Evolutionary conservation across 1,140 invertebrate species (phyloP).

Genomic region (Drosophila azteca): DNA sequence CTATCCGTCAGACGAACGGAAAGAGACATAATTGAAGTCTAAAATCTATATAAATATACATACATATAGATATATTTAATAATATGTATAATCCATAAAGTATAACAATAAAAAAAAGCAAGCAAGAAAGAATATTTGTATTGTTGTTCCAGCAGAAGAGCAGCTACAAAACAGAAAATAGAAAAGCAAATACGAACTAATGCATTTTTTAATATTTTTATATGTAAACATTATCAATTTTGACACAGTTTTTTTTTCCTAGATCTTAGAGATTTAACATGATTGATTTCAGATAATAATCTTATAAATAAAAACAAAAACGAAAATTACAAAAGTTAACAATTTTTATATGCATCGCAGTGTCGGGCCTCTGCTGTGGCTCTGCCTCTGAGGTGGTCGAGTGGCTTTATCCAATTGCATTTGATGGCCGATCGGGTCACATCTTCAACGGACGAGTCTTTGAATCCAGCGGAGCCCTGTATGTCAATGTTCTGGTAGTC

Average conservation of each 20-base stretch:
- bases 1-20: slow-evolving; percentile 9
- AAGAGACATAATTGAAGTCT: slow-evolving; percentile 48
- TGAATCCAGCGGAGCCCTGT: slow-evolving; percentile 85
- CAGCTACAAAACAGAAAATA: slow-evolving; percentile 47
- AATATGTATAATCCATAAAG: slow-evolving; percentile 70
- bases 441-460: slow-evolving; percentile 85
- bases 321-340: slow-evolving; percentile 43
- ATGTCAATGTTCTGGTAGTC: slow-evolving; percentile 85
- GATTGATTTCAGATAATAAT: slow-evolving; percentile 83
- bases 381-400: slow-evolving; percentile 7
- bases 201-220: slow-evolving; percentile 83
- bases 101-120: slow-evolving; percentile 58
- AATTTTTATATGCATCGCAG: slow-evolving; percentile 13
- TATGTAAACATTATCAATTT: slow-evolving; percentile 84
- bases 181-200: slow-evolving; percentile 72
- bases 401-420: slow-evolving; percentile 85
- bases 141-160: slow-evolving; percentile 56
- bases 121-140: slow-evolving; percentile 62
- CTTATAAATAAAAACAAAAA: slow-evolving; percentile 68
- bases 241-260: slow-evolving; percentile 80
- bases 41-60: slow-evolving; percentile 46
- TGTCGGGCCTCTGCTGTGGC: neutral
- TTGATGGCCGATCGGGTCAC: slow-evolving; percentile 86
- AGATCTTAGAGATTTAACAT: slow-evolving; percentile 83
- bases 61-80: slow-evolving; percentile 33